These are phyloP conservation scores for Thaumetopoea pityocampa DNA, from an alignment of 1,140 invertebrate species.

Conservation along the genomic window DNA sequence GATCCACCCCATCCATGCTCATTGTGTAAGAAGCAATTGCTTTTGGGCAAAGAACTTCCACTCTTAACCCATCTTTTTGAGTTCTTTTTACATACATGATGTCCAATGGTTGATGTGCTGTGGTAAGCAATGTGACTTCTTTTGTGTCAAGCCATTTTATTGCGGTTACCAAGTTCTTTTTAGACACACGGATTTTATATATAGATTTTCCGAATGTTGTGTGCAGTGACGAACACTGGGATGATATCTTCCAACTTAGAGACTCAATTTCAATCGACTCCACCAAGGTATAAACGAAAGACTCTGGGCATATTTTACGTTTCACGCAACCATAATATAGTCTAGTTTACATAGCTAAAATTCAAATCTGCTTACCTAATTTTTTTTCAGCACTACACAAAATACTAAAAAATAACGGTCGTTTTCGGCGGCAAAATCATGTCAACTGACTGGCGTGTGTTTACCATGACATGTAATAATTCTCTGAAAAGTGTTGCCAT, in stretches of 20 bases:
- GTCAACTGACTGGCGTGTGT: too few relatives aligned
- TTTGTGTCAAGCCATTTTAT: slow-evolving; percentile 55
- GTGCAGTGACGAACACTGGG: too few relatives aligned
- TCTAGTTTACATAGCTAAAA: not conserved
- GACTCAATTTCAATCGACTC: too few relatives aligned
- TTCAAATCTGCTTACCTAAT: too few relatives aligned
- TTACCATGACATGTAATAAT: slow-evolving; percentile 3
- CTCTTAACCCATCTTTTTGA: slow-evolving; percentile 33
- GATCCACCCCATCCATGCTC: slow-evolving; percentile 21
- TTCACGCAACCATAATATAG: slow-evolving; percentile 1
- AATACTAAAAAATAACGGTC: too few relatives aligned
- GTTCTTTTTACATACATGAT: slow-evolving; percentile 31
- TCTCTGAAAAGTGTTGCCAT: slow-evolving; percentile 1
- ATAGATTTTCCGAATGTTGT: not conserved
- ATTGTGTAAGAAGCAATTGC: slow-evolving; percentile 31
- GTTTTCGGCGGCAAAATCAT: too few relatives aligned
- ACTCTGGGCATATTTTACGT: too few relatives aligned
- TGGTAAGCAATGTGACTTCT: slow-evolving; percentile 35
- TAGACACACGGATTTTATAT: too few relatives aligned
- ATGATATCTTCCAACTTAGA: too few relatives aligned
- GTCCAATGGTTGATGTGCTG: slow-evolving; percentile 31
- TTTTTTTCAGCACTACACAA: too few relatives aligned
- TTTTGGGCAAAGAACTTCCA: slow-evolving; percentile 24
- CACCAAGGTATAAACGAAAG: too few relatives aligned
- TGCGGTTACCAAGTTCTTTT: not conserved